Conservation (phyloP, 1,140 invertebrate species). For the Cydia strobilella region DNA sequence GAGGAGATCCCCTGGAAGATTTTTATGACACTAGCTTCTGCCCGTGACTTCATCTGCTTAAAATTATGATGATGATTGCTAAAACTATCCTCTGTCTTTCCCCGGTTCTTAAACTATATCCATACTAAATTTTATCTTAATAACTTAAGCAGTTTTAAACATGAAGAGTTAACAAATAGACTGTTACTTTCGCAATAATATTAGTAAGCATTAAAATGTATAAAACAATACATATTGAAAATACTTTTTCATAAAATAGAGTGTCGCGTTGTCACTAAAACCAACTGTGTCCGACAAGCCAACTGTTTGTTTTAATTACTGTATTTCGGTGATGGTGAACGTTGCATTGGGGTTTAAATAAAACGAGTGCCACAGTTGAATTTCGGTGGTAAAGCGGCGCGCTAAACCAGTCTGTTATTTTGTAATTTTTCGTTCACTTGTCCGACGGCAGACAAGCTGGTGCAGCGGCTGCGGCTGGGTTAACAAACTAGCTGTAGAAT, state of each 20-base stretch:
- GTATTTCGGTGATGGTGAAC: constrained; percentile 8
- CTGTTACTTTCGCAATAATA: no score
- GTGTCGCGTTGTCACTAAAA: neutral
- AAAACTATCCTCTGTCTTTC: no score
- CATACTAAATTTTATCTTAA: no score
- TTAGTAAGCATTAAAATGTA: neutral
- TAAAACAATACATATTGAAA: neutral
- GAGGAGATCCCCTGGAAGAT: no score
- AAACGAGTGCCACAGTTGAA: neutral
- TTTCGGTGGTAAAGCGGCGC: neutral
- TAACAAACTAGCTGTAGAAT: neutral
- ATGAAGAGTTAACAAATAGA: no score
- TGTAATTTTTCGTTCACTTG: constrained; percentile 11
- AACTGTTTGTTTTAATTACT: constrained; percentile 12
- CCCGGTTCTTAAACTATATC: no score
- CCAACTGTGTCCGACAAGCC: neutral
- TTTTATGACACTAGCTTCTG: no score
- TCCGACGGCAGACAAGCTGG: neutral
- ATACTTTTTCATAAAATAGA: neutral
- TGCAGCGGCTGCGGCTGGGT: neutral
- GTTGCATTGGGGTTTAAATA: neutral
- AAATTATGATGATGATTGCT: no score
- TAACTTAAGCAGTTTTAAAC: no score
- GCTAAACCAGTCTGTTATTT: neutral
- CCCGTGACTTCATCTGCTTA: no score